These are phyloP conservation scores for Epizoanthus illoricatus DNA, from an alignment of 92 coral and sea anemone genomes.

Conservation along the genomic window DNA sequence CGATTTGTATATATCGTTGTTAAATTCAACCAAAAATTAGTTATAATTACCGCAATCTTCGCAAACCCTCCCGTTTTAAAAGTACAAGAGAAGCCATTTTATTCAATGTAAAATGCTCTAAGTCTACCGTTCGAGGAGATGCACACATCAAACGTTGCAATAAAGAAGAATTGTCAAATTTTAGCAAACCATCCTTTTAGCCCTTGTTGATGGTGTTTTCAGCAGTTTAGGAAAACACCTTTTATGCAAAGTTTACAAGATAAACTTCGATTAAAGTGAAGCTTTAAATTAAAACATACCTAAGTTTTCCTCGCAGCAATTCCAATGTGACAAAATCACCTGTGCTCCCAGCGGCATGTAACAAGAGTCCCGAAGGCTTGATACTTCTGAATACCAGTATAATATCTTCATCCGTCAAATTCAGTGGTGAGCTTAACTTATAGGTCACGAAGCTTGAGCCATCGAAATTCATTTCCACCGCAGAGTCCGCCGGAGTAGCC, in stretches of 20 bases:
- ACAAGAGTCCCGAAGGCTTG: constrained; percentile 77
- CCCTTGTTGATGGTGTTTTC: not conserved
- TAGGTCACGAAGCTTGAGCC: constrained; percentile 75
- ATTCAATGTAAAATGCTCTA: not conserved
- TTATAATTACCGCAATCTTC: constrained; percentile 17
- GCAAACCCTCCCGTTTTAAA: not conserved
- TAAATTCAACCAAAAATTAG: constrained; percentile 23
- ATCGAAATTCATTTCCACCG: constrained; percentile 63
- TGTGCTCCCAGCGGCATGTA: constrained; percentile 74
- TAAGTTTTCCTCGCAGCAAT: constrained; percentile 85
- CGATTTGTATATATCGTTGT: constrained; percentile 9
- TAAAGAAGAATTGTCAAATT: not conserved
- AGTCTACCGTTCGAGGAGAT: not conserved
- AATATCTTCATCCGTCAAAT: constrained; percentile 57
- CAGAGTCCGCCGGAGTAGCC: constrained; percentile 17
- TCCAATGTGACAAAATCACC: constrained; percentile 91
- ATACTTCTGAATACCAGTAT: constrained; percentile 75
- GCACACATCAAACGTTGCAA: not conserved
- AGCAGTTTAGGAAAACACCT: not conserved
- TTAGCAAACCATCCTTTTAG: not conserved
- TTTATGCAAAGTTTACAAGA: constrained; percentile 30
- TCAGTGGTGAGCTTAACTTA: constrained; percentile 38
- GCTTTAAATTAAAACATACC: constrained; percentile 60
- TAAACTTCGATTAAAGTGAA: constrained; percentile 13
- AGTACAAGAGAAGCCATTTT: not conserved